phyloP scores from a whole-genome alignment of 2,113 vertebrate genomes.

The Saccopteryx leptura region DNA sequence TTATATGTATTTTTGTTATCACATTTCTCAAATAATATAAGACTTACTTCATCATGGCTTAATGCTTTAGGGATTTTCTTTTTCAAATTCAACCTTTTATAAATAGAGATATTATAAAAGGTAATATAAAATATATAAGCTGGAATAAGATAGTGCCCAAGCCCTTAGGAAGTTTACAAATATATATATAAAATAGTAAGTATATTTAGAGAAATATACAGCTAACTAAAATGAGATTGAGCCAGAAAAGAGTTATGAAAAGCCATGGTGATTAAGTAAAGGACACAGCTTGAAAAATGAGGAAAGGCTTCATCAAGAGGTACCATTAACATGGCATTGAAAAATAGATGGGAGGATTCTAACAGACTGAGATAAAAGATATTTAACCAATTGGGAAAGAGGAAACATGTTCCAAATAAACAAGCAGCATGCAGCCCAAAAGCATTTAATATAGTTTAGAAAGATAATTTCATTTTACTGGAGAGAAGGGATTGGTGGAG shows the following conservation, averaged over 20 bases:
- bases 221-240: background rate
- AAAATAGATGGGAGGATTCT: background rate
- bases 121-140: background rate
- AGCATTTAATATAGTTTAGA: background rate
- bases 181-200: background rate
- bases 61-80: background rate
- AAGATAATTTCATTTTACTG: background rate
- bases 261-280: background rate
- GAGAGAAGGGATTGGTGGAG: background rate
- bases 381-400: background rate
- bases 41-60: background rate
- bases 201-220: background rate
- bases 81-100: constrained; percentile 11
- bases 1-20: background rate
- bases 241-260: background rate
- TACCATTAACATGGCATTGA: background rate
- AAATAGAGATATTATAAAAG: background rate
- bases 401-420: background rate
- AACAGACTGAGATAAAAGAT: background rate
- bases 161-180: background rate
- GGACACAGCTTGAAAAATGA: background rate
- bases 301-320: background rate
- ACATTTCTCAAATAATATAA: constrained; percentile 28
- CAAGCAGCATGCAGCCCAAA: background rate
- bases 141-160: background rate